Evolutionary conservation across 2,888 invertebrate species (phyloP).

Genomic region (Drosophila limbata): DNA sequence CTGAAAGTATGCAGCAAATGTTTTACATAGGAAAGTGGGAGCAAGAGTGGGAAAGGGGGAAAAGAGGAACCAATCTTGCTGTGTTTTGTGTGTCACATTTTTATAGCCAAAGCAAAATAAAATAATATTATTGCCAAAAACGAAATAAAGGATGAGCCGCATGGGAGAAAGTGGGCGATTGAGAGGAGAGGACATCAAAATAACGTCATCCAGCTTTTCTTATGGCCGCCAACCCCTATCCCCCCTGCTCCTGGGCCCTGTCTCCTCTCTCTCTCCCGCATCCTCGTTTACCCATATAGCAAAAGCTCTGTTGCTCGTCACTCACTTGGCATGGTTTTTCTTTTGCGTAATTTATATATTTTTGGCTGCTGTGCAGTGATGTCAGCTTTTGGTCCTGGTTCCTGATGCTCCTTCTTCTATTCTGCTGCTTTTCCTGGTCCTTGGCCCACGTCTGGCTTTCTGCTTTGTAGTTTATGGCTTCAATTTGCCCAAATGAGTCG

Average conservation of each 20-base stretch:
- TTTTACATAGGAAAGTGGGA: conserved; percentile 10
- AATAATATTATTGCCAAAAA: conserved; percentile 69
- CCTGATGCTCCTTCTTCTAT: conserved; percentile 2
- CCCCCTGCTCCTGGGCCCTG: background rate
- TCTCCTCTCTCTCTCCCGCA: background rate
- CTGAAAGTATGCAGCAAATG: conserved; percentile 68
- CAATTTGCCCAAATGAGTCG: conserved; percentile 83
- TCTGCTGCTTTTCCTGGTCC: conserved; percentile 4
- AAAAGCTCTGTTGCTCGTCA: conserved; percentile 40
- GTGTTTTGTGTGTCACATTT: conserved; percentile 61
- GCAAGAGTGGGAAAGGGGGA: no score
- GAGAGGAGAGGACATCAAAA: conserved; percentile 30
- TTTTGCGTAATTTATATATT: conserved; percentile 64
- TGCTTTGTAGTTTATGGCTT: conserved; percentile 80
- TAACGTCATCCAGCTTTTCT: conserved; percentile 17
- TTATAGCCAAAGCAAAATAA: conserved; percentile 71
- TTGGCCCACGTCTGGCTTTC: conserved; percentile 33
- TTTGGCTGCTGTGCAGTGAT: conserved; percentile 55
- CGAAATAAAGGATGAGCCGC: conserved; percentile 49
- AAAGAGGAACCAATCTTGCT: background rate
- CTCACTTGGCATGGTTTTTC: conserved; percentile 56
- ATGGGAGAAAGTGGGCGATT: background rate
- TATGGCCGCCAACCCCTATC: conserved; percentile 4
- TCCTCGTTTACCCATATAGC: background rate
- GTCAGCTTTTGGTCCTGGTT: conserved; percentile 29